phyloP scores from a whole-genome alignment of 2,888 invertebrate species.

The Dryobota labecula region DNA sequence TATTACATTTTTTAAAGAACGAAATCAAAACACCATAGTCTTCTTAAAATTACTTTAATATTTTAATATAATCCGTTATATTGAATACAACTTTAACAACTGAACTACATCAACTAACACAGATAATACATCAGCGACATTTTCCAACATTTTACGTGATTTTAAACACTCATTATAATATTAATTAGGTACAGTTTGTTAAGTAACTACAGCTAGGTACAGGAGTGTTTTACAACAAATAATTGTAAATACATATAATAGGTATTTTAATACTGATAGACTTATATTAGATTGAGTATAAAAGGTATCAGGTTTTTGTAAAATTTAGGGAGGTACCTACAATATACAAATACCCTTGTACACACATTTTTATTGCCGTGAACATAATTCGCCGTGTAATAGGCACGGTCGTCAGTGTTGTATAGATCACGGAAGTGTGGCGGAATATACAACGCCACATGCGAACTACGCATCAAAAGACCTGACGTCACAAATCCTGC shows the following conservation, averaged over 20 bases:
- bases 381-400: no score
- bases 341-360: no score
- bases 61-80: constrained; percentile 58
- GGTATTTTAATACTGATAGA: constrained; percentile 35
- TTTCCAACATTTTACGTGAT: constrained; percentile 42
- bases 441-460: no score
- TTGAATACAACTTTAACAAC: constrained; percentile 75
- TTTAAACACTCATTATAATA: constrained; percentile 33
- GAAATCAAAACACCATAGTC: neutral
- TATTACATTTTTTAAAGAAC: no score
- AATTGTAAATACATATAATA: constrained; percentile 25
- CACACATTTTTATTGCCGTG: no score
- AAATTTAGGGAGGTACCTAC: neutral
- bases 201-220: constrained; percentile 27
- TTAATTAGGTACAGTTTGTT: neutral
- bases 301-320: neutral
- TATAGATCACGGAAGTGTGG: no score
- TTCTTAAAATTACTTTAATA: constrained; percentile 45
- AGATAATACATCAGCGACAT: constrained; percentile 48
- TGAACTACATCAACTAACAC: constrained; percentile 71
- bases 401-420: no score
- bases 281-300: neutral
- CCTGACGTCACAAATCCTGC: no score
- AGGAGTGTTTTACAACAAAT: constrained; percentile 45
- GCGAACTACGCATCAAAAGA: no score